Base-by-base conservation (phyloP, 2,797 vertebrate genomes). In the Sebastiscus tertius region DNA sequence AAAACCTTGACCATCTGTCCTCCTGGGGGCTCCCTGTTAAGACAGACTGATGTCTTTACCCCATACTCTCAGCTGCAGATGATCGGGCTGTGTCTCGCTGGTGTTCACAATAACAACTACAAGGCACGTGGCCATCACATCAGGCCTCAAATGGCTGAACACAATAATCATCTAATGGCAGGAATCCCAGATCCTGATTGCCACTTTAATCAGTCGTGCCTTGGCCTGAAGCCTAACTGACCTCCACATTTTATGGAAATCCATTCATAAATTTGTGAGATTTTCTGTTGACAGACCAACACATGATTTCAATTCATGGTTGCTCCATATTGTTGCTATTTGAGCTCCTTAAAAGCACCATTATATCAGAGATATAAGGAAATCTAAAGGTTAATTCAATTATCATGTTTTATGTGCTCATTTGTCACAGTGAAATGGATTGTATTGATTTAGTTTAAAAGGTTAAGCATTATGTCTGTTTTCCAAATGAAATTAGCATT, bases 101-200 rank as follows among this genome's bases (percentile, higher is more conserved):
- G 22, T 66, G 67, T 80, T 80, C 33, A 34, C 24, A 27, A 29
- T 58, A 63, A 74, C 26, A 46, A 61, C 36, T 33, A 31, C 26
- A 76, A 69, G 29, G 46, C 76, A 76, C 6, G 1, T 39, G 71
- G 52, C 52, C 59, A 78, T 85, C 56, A 84, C 87, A 92, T 81
- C 79, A 80, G 49, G 26, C 66, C 54, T 78, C 20, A 55, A 65
- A 81, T 46, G 42, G 66, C 75, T 18, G 29, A 74, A 82, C 33
- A 34, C 63, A 78, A 71, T 77, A 87, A 90, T 89, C 75, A 82
- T 80, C 75, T 86, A 80, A 92, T 87, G 84, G 88, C 80, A 80
- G 36, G 80, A 83, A 71, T 83, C 70, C 79, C 75, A 75, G 52
- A 83, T 78, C 52, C 74, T 64, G 73, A 67, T 83, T 67, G 71